Evolutionary conservation across 23 tunicate species (phyloP), one percentile per base, ranked within the genome.

Genomic region (Phallusia fumigata): DNA sequence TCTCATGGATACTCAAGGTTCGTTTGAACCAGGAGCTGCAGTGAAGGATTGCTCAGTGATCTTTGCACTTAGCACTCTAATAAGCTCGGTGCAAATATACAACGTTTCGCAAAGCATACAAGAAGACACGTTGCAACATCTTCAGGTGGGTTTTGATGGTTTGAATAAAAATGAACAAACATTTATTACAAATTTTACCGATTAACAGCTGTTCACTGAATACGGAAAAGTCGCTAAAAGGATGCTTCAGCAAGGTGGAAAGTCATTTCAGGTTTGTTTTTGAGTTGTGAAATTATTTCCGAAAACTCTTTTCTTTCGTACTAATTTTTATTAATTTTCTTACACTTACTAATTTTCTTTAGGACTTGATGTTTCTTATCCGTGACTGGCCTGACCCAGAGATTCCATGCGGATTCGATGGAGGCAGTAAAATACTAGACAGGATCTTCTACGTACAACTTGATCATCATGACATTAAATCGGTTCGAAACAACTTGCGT

Each of bases 1-100:
- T 52, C 83, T 84, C 16, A 79, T 84, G 32, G 88, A 84, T 35
- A 84, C 88, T 0, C 88, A 84, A 78, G 88, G 88, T 52, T 49
- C 76, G 18, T 77, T 77, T 35, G 82, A 84, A 77, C 44, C 52
- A 18, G 35, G 33, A 64, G n/a, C 52, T 0, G 21, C 82, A 12
- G 82, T 77, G 52, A 58, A 84, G 64, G 82, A 78, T 36, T 53
- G 76, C 32, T 64, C 88, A 12, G 77, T 64, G 24, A 74, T 78
- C 21, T 84, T 84, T 77, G 88, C 76, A 0, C 76, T 84, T 31
- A 84, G 88, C 51, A 78, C 88, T 0, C 52, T 84, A 75, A 53
- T 73, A 26, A 53, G 69, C 13, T 58, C 69, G 3, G 16, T 6
- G 26, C 69, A 6, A 58, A 58, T 58, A 58, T 58, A 13, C 69